Conservation (phyloP, 2,113 vertebrate species). For the Tupaia tana region DNA sequence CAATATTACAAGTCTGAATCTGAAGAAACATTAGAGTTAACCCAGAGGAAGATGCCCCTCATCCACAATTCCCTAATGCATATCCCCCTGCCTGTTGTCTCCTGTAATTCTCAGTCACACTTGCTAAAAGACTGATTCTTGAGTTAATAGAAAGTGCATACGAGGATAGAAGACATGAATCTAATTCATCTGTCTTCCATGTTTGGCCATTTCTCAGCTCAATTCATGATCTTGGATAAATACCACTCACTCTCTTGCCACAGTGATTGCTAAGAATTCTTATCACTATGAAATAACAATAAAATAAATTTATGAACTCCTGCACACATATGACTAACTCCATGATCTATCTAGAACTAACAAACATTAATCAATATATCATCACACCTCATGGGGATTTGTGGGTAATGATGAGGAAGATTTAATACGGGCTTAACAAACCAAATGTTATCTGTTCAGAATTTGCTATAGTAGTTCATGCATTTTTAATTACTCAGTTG, state of each 20-base stretch:
- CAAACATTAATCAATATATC: background rate
- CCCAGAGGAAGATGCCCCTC: background rate
- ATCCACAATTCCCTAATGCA: background rate
- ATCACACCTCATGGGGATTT: background rate
- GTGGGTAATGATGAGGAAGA: background rate
- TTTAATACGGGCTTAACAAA: background rate
- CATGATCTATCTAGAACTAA: background rate
- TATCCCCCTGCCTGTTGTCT: background rate
- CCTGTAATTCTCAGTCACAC: background rate
- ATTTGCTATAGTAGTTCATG: background rate
- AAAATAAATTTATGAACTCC: background rate
- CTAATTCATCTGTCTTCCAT: slow-evolving; percentile 1
- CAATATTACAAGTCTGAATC: background rate
- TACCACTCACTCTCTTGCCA: background rate
- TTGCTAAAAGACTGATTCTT: background rate
- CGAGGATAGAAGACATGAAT: background rate
- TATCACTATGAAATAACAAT: background rate
- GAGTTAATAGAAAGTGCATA: background rate
- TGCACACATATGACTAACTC: background rate
- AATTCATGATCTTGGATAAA: background rate
- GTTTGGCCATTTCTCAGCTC: background rate
- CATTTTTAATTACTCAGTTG: background rate
- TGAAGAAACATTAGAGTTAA: slow-evolving; percentile 24
- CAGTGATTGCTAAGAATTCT: background rate
- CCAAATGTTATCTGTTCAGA: background rate